These are phyloP conservation scores for Macrobrachium rosenbergii DNA, from an alignment of 1,140 invertebrate species.

Conservation along the genomic window DNA sequence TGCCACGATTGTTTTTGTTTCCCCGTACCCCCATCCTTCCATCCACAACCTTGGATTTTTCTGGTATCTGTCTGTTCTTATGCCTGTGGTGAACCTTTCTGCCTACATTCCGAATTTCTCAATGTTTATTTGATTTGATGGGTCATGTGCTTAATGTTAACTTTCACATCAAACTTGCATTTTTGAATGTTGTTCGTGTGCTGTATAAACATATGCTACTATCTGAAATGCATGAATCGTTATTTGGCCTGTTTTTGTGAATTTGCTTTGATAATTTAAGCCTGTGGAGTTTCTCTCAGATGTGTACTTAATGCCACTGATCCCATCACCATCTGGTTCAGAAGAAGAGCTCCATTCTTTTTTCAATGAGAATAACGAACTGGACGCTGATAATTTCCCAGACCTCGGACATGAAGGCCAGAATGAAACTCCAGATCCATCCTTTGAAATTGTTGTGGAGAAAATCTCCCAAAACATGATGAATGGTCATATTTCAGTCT, in stretches of 20 bases:
- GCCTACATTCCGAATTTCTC: too few species aligned
- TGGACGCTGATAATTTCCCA: conserved; percentile 1
- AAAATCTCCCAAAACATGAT: conserved; percentile 32
- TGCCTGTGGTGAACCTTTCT: neutral
- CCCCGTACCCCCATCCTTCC: neutral
- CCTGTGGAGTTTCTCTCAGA: conserved; percentile 82
- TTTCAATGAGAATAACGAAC: conserved; percentile 31
- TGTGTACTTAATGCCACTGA: conserved; percentile 74
- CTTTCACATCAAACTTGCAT: neutral
- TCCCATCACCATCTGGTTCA: conserved; percentile 55
- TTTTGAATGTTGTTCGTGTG: neutral
- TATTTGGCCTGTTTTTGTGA: neutral
- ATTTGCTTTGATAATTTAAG: conserved; percentile 63
- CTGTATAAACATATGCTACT: neutral
- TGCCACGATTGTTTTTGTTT: conserved; percentile 25
- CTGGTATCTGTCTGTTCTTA: neutral
- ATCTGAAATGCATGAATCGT: too few species aligned
- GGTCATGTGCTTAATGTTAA: too few species aligned
- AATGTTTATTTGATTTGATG: too few species aligned
- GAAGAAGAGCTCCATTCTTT: conserved; percentile 44
- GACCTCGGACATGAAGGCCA: neutral
- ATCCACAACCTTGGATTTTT: neutral
- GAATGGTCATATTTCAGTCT: conserved; percentile 51
- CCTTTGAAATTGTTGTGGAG: conserved; percentile 53
- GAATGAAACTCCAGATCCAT: neutral